These are phyloP conservation scores for Machimus rusticus DNA, from an alignment of 2,888 invertebrate species.

Conservation along the genomic window DNA sequence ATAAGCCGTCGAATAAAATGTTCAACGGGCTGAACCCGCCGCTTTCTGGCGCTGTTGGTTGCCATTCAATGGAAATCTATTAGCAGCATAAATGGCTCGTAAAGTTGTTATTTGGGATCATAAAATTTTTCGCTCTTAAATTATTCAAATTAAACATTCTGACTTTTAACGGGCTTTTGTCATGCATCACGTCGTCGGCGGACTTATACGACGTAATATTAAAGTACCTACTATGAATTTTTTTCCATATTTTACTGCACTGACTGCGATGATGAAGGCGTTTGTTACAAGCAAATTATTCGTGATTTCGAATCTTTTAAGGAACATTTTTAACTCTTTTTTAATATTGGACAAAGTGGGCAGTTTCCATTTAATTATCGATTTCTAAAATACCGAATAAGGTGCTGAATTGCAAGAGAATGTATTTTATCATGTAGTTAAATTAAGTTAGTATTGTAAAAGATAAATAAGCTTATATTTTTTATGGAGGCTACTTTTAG, in stretches of 20 bases:
- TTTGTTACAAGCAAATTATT: not conserved
- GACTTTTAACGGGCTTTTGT: conserved; percentile 22
- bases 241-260: not conserved
- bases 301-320: not conserved
- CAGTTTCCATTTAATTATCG: no score
- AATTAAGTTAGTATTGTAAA: no score
- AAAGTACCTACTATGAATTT: not conserved
- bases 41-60: not conserved
- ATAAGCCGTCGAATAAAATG: not conserved
- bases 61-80: conserved; percentile 28
- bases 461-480: no score
- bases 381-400: no score
- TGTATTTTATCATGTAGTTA: no score
- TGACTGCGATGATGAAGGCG: not conserved
- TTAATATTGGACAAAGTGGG: not conserved
- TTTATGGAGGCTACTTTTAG: no score
- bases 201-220: not conserved
- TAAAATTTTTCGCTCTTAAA: conserved; percentile 26
- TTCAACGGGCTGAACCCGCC: not conserved
- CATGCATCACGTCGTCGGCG: not conserved
- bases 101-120: conserved; percentile 33
- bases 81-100: conserved; percentile 25
- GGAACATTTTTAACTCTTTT: not conserved
- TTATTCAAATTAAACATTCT: conserved; percentile 24
- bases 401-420: no score